A percentile compares a stretch with the other conserved stretches of the same genome.
Conservation (phyloP, 2,113 vertebrate genomes). For the Addax nasomaculatus region DNA sequence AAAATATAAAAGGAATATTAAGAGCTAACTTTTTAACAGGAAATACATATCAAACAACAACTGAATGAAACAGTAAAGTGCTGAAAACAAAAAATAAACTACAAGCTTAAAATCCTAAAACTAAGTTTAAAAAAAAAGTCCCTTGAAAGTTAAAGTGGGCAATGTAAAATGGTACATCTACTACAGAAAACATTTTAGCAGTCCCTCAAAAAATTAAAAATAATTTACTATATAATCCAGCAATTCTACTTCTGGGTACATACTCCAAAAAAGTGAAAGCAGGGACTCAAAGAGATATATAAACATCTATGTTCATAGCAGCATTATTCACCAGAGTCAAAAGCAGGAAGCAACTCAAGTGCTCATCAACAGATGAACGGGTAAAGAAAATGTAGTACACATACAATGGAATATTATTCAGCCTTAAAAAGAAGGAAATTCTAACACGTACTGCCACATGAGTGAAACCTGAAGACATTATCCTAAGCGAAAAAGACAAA, state of each 20-base stretch:
- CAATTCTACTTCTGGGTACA: not conserved
- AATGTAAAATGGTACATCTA: not conserved
- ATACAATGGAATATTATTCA: not conserved
- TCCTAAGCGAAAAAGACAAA: not conserved
- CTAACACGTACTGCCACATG: not conserved
- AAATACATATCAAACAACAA: not conserved
- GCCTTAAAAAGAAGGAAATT: not conserved
- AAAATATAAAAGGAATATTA: not conserved
- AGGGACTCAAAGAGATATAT: not conserved
- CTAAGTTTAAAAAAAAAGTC: not conserved
- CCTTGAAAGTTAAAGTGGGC: not conserved
- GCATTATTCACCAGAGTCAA: not conserved
- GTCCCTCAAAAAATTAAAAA: conserved; percentile 21
- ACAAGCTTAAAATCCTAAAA: not conserved
- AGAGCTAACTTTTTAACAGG: not conserved
- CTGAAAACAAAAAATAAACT: not conserved
- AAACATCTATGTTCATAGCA: not conserved
- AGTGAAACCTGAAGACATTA: not conserved
- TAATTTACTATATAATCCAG: not conserved
- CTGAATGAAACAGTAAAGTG: not conserved
- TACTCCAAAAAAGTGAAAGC: not conserved
- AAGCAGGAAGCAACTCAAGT: not conserved
- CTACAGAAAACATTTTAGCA: not conserved
- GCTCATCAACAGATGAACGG: not conserved
- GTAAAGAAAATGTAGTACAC: not conserved